phyloP scores from a whole-genome alignment of 2,888 invertebrate species.

The Pomacea canaliculata region DNA sequence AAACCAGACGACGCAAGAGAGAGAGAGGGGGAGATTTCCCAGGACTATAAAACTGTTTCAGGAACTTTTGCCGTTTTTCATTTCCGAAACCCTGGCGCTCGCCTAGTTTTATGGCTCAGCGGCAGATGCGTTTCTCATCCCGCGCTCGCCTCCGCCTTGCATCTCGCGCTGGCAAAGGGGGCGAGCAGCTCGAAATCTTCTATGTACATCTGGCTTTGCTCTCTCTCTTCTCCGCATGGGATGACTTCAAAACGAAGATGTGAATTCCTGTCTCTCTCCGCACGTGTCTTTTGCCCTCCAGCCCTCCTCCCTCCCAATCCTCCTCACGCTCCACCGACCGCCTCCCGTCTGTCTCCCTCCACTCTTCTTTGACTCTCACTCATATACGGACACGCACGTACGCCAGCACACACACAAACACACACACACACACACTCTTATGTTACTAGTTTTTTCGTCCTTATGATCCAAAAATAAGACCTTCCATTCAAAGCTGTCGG shows the following conservation, averaged over 20 bases:
- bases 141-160: background rate
- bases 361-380: background rate
- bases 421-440: too few species aligned
- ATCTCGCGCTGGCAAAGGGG: too few species aligned
- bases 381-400: too few species aligned
- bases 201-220: slow-evolving; percentile 19
- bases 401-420: too few species aligned
- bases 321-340: background rate
- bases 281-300: background rate
- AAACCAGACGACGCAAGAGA: background rate
- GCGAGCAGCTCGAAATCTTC: background rate
- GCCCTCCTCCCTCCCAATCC: background rate
- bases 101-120: background rate
- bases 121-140: slow-evolving; percentile 6
- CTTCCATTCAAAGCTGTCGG: too few species aligned
- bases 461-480: too few species aligned
- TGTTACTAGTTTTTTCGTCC: too few species aligned
- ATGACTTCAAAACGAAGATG: slow-evolving; percentile 10
- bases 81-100: slow-evolving; percentile 5
- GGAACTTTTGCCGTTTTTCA: slow-evolving; percentile 10
- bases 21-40: slow-evolving; percentile 1
- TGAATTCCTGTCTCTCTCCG: slow-evolving; percentile 7
- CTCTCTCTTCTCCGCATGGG: slow-evolving; percentile 7
- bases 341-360: background rate
- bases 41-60: slow-evolving; percentile 4